Evolutionary conservation across 2,888 invertebrate species (phyloP).

Genomic region (Chalcosyrphus nemorum): DNA sequence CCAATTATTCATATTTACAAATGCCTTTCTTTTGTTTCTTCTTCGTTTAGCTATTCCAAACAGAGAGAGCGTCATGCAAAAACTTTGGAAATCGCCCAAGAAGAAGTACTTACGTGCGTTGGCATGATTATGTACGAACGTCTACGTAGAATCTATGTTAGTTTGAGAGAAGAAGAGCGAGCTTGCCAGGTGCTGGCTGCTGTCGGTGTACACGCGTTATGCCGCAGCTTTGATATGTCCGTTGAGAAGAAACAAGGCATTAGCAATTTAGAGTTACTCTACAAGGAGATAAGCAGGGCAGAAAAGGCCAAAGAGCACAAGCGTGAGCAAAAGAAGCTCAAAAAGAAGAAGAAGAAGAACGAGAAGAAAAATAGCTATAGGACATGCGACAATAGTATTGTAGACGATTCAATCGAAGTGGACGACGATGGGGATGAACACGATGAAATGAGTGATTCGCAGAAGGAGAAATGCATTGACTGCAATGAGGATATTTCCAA

Average conservation of each 20-base stretch:
- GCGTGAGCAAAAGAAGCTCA: slow-evolving; percentile 93
- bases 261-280: slow-evolving; percentile 93
- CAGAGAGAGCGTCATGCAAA: slow-evolving; percentile 96
- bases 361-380: slow-evolving; percentile 82
- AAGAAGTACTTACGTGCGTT: slow-evolving; percentile 96
- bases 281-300: slow-evolving; percentile 93
- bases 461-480: slow-evolving; percentile 74
- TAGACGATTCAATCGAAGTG: slow-evolving; percentile 76
- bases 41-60: slow-evolving; percentile 82
- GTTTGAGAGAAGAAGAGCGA: slow-evolving; percentile 94
- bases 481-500: slow-evolving; percentile 78
- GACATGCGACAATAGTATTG: slow-evolving; percentile 74
- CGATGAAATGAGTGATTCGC: slow-evolving; percentile 55
- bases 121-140: slow-evolving; percentile 96
- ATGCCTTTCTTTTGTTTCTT: too few relatives aligned
- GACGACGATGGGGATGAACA: slow-evolving; percentile 78
- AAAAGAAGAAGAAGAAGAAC: slow-evolving; percentile 88
- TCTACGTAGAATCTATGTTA: slow-evolving; percentile 92
- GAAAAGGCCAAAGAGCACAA: slow-evolving; percentile 92
- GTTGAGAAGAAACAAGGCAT: slow-evolving; percentile 94
- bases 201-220: slow-evolving; percentile 92
- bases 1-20: too few relatives aligned
- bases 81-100: slow-evolving; percentile 98
- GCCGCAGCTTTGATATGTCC: slow-evolving; percentile 94
- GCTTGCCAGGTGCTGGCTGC: slow-evolving; percentile 97